Percentiles rank a stretch among this genome's conserved stretches.
phyloP scores from a whole-genome alignment of 1,140 invertebrate genomes.

The Plutomurus gul region DNA sequence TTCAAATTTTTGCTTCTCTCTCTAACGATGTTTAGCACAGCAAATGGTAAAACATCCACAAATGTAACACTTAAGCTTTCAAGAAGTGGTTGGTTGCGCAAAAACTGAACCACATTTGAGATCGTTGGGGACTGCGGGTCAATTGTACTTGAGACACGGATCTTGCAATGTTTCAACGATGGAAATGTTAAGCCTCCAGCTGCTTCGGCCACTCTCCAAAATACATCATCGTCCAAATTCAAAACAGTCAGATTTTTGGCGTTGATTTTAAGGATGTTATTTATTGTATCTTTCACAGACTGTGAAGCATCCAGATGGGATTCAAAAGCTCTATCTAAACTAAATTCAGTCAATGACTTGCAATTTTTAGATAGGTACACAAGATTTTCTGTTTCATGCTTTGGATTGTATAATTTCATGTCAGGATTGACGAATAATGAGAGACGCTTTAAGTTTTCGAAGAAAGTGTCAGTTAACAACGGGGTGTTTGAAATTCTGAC shows the following conservation, averaged over 20 bases:
- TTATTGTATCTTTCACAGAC: neutral
- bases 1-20: neutral
- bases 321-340: neutral
- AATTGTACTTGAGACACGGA: no score
- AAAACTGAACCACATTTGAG: neutral
- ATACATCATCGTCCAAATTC: neutral
- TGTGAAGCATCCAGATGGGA: neutral
- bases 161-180: neutral
- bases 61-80: neutral
- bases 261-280: no score
- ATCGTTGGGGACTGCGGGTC: neutral
- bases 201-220: neutral
- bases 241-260: neutral
- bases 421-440: neutral
- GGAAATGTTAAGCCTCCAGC: neutral
- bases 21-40: neutral
- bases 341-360: neutral
- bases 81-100: neutral
- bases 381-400: neutral
- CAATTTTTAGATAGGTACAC: neutral
- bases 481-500: neutral
- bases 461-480: neutral
- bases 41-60: neutral
- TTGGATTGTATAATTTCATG: neutral
- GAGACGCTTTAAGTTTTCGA: neutral